These are phyloP conservation scores for Cichladusa arquata DNA, from an alignment of 2,113 vertebrate genomes.

Conservation along the genomic window DNA sequence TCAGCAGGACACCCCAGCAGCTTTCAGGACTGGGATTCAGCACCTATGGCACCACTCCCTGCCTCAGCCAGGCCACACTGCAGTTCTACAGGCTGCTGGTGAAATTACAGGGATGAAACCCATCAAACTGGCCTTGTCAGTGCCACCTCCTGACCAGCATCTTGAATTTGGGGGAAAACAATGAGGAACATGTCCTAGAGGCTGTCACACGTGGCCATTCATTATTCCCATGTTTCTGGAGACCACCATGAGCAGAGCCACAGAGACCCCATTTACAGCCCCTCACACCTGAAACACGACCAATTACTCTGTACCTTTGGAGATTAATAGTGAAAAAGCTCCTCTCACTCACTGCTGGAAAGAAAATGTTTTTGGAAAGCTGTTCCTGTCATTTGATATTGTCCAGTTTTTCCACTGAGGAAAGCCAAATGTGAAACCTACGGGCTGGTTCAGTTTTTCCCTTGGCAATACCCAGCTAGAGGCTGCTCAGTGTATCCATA, in stretches of 20 bases:
- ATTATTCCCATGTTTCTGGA: not conserved
- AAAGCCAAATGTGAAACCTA: slow-evolving; percentile 14
- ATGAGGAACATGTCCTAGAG: not conserved
- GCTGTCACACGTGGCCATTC: not conserved
- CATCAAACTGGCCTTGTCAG: not conserved
- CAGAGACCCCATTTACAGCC: not conserved
- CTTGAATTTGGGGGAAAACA: not conserved
- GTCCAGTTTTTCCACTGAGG: slow-evolving; percentile 46
- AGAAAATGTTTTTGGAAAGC: slow-evolving; percentile 21
- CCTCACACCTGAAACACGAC: not conserved
- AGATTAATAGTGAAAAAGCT: not conserved
- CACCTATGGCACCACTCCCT: not conserved
- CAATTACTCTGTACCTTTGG: not conserved
- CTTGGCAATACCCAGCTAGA: not conserved
- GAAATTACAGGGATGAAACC: not conserved
- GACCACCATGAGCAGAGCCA: not conserved
- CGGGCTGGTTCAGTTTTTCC: slow-evolving; percentile 21
- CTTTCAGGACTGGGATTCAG: not conserved
- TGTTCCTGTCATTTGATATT: not conserved
- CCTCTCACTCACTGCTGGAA: not conserved
- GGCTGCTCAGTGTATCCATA: not conserved
- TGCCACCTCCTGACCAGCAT: not conserved
- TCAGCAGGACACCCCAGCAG: not conserved
- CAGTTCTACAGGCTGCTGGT: not conserved
- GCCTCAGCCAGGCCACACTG: not conserved